Conservation (phyloP, 2,797 vertebrate species). For the Hozukius guyotensis region DNA sequence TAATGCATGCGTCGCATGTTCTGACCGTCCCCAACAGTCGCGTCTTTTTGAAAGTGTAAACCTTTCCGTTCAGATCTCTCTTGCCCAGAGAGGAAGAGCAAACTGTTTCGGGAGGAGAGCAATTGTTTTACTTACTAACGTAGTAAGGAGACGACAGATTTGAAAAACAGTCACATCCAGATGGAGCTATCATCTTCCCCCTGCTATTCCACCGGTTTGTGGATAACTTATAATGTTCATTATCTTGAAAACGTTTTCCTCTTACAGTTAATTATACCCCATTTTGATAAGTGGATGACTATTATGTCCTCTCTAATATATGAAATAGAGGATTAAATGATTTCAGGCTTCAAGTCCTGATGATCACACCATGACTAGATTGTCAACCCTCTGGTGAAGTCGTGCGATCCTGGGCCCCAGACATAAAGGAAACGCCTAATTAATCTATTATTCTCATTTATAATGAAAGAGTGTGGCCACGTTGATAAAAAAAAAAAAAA, state of each 20-base stretch:
- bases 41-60: conserved; percentile 68
- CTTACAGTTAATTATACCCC: conserved; percentile 78
- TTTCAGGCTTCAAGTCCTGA: conserved; percentile 64
- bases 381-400: conserved; percentile 68
- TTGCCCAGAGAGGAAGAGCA: conserved; percentile 39
- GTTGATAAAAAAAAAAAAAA: conserved; percentile 42
- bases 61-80: conserved; percentile 61
- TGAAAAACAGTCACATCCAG: conserved; percentile 66
- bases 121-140: conserved; percentile 54
- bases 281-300: conserved; percentile 81
- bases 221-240: conserved; percentile 70
- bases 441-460: conserved; percentile 72
- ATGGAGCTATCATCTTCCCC: conserved; percentile 58
- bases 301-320: conserved; percentile 76
- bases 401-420: conserved; percentile 51
- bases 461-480: conserved; percentile 56
- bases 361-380: conserved; percentile 70
- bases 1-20: conserved; percentile 71
- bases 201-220: conserved; percentile 54
- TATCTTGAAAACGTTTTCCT: conserved; percentile 75
- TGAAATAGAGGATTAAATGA: conserved; percentile 74
- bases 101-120: conserved; percentile 36
- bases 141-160: conserved; percentile 41
- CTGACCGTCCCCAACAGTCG: conserved; percentile 69
- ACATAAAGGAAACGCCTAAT: conserved; percentile 73